A percentile compares a stretch with the other conserved stretches of the same genome.
phyloP scores from a whole-genome alignment of 2,888 invertebrate genomes.

The Drosophila antonietae region DNA sequence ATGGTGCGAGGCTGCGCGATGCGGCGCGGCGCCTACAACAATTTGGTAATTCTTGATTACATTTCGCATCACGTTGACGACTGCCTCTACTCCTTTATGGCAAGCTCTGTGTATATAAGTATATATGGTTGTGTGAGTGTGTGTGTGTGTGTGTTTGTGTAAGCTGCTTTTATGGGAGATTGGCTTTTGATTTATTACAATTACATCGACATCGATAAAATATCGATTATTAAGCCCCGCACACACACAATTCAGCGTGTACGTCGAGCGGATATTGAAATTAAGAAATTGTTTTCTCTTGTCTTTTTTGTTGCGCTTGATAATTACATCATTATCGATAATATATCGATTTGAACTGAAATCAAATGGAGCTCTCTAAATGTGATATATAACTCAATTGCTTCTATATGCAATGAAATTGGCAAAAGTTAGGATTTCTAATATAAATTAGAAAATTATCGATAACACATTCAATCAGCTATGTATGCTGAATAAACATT shows the following conservation, averaged over 20 bases:
- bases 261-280: not conserved
- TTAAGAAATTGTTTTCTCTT: not conserved
- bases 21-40: conserved; percentile 27
- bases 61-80: conserved; percentile 25
- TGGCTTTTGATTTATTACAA: conserved; percentile 1
- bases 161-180: conserved; percentile 1
- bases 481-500: too few relatives aligned
- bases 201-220: conserved; percentile 16
- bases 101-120: not conserved
- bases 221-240: conserved; percentile 12
- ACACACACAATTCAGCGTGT: not conserved
- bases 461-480: too few relatives aligned
- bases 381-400: not conserved
- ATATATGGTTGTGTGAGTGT: conserved; percentile 3
- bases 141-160: conserved; percentile 14
- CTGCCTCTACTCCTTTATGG: conserved; percentile 1
- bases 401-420: not conserved
- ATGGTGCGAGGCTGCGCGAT: not conserved
- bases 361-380: not conserved
- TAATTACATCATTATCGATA: not conserved
- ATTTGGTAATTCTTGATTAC: conserved; percentile 68
- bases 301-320: not conserved
- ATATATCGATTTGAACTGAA: not conserved
- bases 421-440: not conserved
- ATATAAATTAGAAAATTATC: too few relatives aligned